A percentile compares a stretch with the other conserved stretches of the same genome.
Evolutionary conservation across 2,888 invertebrate species (phyloP).

Genomic region (Hirtodrosophila histrioides): DNA sequence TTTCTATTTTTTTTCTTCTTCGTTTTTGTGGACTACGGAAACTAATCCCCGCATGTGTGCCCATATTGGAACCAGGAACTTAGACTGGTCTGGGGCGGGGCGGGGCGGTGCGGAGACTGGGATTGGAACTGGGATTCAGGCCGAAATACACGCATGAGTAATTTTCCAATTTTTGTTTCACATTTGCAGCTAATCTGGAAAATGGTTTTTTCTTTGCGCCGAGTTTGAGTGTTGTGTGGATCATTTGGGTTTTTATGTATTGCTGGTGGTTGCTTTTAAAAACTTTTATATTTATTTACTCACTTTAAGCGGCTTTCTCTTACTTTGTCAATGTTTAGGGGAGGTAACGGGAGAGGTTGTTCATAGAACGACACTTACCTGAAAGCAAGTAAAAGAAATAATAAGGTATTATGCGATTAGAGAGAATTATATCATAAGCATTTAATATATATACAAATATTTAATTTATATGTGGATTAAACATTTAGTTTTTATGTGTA

Average conservation of each 20-base stretch:
- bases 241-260: slow-evolving; percentile 6
- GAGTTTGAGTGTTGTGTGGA: slow-evolving; percentile 10
- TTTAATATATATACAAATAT: not conserved
- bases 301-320: slow-evolving; percentile 50
- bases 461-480: no score
- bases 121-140: not conserved
- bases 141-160: slow-evolving; percentile 68
- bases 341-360: not conserved
- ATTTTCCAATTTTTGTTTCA: slow-evolving; percentile 75
- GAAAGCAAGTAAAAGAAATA: slow-evolving; percentile 27
- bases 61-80: slow-evolving; percentile 21
- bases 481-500: no score
- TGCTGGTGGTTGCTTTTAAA: slow-evolving; percentile 20
- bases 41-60: slow-evolving; percentile 53
- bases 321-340: slow-evolving; percentile 52
- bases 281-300: slow-evolving; percentile 58
- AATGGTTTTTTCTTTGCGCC: slow-evolving; percentile 60
- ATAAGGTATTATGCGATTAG: not conserved
- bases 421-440: not conserved
- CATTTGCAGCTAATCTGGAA: slow-evolving; percentile 74
- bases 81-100: slow-evolving; percentile 8
- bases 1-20: slow-evolving; percentile 17
- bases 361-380: slow-evolving; percentile 57
- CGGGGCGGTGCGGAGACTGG: slow-evolving; percentile 1
- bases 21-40: slow-evolving; percentile 29